phyloP scores from a whole-genome alignment of 2,797 vertebrate species.

The Thamnophis elegans region DNA sequence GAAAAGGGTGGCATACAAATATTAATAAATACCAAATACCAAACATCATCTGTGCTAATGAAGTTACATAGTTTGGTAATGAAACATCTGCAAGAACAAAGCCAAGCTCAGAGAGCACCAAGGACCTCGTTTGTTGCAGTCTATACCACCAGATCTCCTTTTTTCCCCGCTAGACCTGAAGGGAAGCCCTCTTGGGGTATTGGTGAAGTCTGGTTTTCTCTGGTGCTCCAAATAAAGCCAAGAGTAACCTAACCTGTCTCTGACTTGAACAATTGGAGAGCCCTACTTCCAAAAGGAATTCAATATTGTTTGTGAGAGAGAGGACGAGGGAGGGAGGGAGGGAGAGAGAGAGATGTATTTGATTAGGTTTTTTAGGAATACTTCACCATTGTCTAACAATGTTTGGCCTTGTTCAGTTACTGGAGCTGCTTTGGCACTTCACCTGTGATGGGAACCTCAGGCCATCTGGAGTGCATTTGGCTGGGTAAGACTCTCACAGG shows the following conservation, averaged over 20 bases:
- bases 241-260: background rate
- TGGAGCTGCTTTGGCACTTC: background rate
- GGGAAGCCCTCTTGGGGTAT: background rate
- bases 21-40: too few species aligned
- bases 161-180: background rate
- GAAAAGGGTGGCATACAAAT: too few species aligned
- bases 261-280: background rate
- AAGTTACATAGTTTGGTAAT: background rate
- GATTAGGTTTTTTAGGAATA: background rate
- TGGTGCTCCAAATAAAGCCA: background rate
- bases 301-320: background rate
- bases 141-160: background rate
- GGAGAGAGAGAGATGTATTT: background rate
- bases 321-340: accelerated
- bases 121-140: background rate
- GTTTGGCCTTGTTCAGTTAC: background rate
- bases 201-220: background rate
- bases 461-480: background rate
- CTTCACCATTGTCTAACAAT: background rate
- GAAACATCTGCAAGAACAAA: background rate
- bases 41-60: background rate
- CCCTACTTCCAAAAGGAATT: background rate
- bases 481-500: background rate
- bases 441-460: background rate
- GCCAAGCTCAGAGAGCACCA: background rate